phyloP scores from a whole-genome alignment of 92 coral and sea anemone species.

The Virgularia gustaviana region DNA sequence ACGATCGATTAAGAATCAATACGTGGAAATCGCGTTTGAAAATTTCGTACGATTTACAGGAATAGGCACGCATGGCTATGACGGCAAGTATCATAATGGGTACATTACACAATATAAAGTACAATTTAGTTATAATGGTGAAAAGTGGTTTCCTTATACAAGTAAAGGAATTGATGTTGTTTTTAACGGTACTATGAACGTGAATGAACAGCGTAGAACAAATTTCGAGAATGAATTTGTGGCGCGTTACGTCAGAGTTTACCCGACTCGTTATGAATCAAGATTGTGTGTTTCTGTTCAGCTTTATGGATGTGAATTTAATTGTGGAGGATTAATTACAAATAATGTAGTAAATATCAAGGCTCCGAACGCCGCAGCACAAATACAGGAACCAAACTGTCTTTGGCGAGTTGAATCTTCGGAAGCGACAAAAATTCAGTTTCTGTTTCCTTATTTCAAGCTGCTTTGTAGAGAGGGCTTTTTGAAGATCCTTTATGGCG shows the following conservation, averaged over 20 bases:
- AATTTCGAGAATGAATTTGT: conserved; percentile 57
- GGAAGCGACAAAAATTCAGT: conserved; percentile 59
- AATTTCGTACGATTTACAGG: conserved; percentile 60
- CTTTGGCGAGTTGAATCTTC: conserved; percentile 73
- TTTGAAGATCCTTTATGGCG: conserved; percentile 63
- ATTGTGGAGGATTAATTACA: conserved; percentile 73
- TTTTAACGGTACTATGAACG: conserved; percentile 59
- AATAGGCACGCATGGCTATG: conserved; percentile 75
- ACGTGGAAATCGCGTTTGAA: conserved; percentile 68
- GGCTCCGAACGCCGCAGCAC: conserved; percentile 48
- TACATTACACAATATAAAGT: conserved; percentile 77
- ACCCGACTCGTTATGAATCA: conserved; percentile 57
- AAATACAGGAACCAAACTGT: conserved; percentile 64
- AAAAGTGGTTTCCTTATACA: conserved; percentile 55
- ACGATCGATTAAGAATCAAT: conserved; percentile 41
- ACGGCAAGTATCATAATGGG: conserved; percentile 61
- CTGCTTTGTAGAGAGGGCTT: conserved; percentile 69
- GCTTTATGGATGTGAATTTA: conserved; percentile 75
- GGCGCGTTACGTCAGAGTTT: conserved; percentile 64
- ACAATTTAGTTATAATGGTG: conserved; percentile 69
- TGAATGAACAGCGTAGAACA: conserved; percentile 55
- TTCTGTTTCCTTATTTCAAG: conserved; percentile 77
- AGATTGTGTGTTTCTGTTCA: conserved; percentile 71
- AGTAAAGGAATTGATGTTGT: conserved; percentile 39
- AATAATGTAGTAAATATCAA: conserved; percentile 59